Conservation (phyloP, 2,113 vertebrate genomes). For the Macaca mulatta region DNA sequence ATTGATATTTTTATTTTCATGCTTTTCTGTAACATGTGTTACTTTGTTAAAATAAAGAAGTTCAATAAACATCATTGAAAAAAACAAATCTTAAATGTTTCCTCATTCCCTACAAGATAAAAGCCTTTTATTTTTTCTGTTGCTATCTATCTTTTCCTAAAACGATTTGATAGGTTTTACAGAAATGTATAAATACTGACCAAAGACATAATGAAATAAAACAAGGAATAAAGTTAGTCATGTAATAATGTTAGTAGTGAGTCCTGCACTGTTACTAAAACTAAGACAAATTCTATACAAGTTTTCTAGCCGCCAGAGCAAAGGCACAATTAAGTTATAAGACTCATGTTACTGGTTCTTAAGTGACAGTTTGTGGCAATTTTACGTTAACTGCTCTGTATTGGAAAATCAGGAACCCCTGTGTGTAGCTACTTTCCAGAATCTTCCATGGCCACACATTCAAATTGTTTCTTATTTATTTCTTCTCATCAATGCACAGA, state of each 20-base stretch:
- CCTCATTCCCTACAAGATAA: background rate
- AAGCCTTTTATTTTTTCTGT: background rate
- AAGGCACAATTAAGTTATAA: background rate
- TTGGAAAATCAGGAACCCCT: background rate
- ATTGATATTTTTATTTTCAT: background rate
- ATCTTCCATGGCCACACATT: background rate
- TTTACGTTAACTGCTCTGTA: background rate
- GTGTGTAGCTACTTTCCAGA: background rate
- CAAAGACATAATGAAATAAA: background rate
- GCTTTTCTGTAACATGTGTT: background rate
- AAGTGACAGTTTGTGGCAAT: background rate
- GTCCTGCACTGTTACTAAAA: background rate
- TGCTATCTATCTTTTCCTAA: background rate
- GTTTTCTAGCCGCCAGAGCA: background rate
- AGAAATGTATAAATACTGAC: background rate
- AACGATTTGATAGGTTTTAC: background rate
- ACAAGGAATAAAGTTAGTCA: background rate
- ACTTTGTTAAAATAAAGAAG: background rate
- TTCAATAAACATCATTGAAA: conserved; percentile 7
- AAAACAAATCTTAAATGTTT: conserved; percentile 7
- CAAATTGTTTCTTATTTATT: background rate
- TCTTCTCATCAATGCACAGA: background rate
- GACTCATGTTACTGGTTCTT: background rate
- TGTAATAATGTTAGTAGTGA: background rate
- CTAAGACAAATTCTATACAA: background rate